Base-by-base conservation (phyloP, 2,113 vertebrate species). In the Amphiprion ocellaris region DNA sequence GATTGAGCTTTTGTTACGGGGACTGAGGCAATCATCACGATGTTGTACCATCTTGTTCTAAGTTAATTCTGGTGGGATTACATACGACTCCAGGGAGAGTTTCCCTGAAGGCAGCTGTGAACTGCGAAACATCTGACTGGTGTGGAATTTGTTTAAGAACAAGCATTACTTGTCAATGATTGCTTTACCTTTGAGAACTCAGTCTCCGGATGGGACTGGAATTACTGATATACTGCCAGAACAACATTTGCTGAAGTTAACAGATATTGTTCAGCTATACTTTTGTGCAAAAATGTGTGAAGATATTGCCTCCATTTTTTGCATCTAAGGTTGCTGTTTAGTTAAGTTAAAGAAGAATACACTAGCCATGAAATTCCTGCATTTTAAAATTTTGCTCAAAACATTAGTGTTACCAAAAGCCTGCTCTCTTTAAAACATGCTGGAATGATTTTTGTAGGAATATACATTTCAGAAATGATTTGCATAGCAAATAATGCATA, bases 1-100 rank as follows among this genome's bases (percentile, higher is more conserved):
- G 83, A 90, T 85, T 81, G 87, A 89, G 74, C 50, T 87, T 86
- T 92, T 92, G 90, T 92, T 75, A 5, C 17, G 17, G 74, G 79
- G 89, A 85, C 64, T 73, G 81, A 59, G 47, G 72, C 37, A 64
- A 71, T 86, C 83, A 24, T 74, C 37, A 12, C 68, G 79, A 78
- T 37, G 69, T 56, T 73, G 80, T 44, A 72, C 26, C 33, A 0
- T 78, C 83, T 75, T 74, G 84, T 75, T 77, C 69, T 78, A 2
- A 24, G 63, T 71, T 82, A 56, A 82, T 79, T 77, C 74, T 74
- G 74, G 59, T 39, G 73, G 80, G 80, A 89, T 87, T 82, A 87
- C 33, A 65, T 30, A 30, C 12, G 60, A 77, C 44, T 16, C 52
- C n/a, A 37, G 74, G 23, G n/a, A 50, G 60, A 49, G 70, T n/a